Evolutionary conservation across 1,140 invertebrate species (phyloP).

Genomic region (Drosophila santomea): DNA sequence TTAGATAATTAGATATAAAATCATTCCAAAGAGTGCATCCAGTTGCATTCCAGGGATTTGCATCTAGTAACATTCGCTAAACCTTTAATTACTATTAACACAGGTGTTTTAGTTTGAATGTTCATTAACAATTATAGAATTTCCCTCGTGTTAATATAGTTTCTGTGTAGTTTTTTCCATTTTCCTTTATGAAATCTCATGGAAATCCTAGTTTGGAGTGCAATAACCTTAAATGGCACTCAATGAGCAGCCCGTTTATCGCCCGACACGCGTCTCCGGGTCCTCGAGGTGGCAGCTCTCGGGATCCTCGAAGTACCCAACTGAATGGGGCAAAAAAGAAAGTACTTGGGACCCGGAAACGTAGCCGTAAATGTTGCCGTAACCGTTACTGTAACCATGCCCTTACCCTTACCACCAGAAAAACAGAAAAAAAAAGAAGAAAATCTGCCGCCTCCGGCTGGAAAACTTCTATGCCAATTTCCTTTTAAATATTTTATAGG

Average conservation of each 20-base stretch:
- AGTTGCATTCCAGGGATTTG: too few relatives aligned
- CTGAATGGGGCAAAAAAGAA: slow-evolving; percentile 20
- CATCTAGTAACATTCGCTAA: too few relatives aligned
- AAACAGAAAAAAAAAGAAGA: background rate
- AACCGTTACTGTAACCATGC: background rate
- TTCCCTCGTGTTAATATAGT: too few relatives aligned
- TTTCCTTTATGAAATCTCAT: background rate
- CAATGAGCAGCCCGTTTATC: slow-evolving; percentile 60
- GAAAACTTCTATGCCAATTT: slow-evolving; percentile 78
- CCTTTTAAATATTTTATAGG: slow-evolving; percentile 83
- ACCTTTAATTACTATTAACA: too few relatives aligned
- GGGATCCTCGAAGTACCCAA: slow-evolving; percentile 11
- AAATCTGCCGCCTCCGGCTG: slow-evolving; percentile 1
- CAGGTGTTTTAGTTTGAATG: too few relatives aligned
- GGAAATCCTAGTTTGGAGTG: slow-evolving; percentile 55
- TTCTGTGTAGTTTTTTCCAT: too few relatives aligned
- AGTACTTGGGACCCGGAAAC: slow-evolving; percentile 11
- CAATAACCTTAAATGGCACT: slow-evolving; percentile 62
- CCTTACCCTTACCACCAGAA: background rate
- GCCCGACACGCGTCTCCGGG: slow-evolving; percentile 49
- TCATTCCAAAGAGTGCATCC: too few relatives aligned
- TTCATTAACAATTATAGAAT: too few relatives aligned
- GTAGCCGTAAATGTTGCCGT: slow-evolving; percentile 3
- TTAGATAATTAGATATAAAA: too few relatives aligned
- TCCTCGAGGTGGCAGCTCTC: slow-evolving; percentile 3